These are phyloP conservation scores for Xerus inauris DNA, from an alignment of 2,113 vertebrate genomes.

Conservation along the genomic window DNA sequence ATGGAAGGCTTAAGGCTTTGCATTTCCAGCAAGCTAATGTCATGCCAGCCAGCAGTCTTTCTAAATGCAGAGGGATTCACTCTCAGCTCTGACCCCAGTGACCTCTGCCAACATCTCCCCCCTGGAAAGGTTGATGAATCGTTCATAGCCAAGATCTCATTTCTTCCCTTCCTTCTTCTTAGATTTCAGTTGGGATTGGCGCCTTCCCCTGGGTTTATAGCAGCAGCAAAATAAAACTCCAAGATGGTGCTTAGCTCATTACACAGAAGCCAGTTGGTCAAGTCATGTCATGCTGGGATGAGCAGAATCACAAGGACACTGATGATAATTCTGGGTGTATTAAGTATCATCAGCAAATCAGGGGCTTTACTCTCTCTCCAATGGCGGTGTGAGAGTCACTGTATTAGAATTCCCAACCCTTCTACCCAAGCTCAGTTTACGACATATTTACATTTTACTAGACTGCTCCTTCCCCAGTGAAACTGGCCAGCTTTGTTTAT, in stretches of 20 bases:
- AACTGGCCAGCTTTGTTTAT: conserved; percentile 61
- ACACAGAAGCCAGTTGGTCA: neutral
- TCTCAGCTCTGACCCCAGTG: neutral
- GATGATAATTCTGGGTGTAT: neutral
- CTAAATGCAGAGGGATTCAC: neutral
- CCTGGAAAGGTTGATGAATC: neutral
- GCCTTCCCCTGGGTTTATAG: neutral
- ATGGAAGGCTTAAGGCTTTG: conserved; percentile 35
- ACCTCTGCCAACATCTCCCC: conserved; percentile 31
- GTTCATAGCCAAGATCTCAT: neutral
- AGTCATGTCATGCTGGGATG: neutral
- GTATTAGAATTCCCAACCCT: neutral
- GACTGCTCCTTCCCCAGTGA: neutral
- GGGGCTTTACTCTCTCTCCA: neutral
- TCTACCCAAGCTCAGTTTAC: neutral
- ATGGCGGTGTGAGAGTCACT: neutral
- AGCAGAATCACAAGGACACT: neutral
- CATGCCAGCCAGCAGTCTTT: neutral
- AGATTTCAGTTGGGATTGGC: conserved; percentile 34
- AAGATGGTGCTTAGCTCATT: neutral
- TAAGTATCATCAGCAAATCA: neutral
- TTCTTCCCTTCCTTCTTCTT: conserved; percentile 48
- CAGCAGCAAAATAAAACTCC: conserved; percentile 25
- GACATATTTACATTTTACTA: conserved; percentile 48
- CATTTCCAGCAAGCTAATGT: neutral